Conservation (phyloP, 1,140 invertebrate species). For the Aphelinus atriplicis region DNA sequence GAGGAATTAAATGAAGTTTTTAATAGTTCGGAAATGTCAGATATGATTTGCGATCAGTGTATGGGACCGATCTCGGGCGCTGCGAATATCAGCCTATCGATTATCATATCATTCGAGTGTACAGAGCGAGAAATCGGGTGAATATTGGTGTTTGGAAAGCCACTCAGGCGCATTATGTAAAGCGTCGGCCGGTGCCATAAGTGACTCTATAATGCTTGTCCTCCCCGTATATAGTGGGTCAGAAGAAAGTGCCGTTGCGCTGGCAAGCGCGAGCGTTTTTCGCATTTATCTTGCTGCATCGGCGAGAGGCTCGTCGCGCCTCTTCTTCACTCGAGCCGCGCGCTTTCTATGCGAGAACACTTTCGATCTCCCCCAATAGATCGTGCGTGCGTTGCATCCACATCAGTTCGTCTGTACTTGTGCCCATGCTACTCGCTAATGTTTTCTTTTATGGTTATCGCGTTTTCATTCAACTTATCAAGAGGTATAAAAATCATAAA, state of each 20-base stretch:
- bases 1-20: no score
- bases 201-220: constrained; percentile 11
- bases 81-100: no score
- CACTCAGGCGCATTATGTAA: constrained; percentile 1
- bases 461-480: no score
- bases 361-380: constrained; percentile 1
- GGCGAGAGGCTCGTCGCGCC: not conserved
- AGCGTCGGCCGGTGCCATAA: not conserved
- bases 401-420: no score
- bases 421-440: no score
- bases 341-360: constrained; percentile 5
- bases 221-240: constrained; percentile 6
- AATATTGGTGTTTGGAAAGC: constrained; percentile 4
- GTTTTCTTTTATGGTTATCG: no score
- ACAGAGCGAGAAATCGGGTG: constrained; percentile 3
- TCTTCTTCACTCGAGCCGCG: no score
- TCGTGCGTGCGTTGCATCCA: not conserved
- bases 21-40: no score
- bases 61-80: no score
- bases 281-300: not conserved
- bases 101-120: no score
- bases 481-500: no score
- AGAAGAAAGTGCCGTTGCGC: not conserved
- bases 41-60: no score
- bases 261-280: not conserved